Conservation (phyloP, 2,888 invertebrate species). For the Lumbricus terrestris region DNA sequence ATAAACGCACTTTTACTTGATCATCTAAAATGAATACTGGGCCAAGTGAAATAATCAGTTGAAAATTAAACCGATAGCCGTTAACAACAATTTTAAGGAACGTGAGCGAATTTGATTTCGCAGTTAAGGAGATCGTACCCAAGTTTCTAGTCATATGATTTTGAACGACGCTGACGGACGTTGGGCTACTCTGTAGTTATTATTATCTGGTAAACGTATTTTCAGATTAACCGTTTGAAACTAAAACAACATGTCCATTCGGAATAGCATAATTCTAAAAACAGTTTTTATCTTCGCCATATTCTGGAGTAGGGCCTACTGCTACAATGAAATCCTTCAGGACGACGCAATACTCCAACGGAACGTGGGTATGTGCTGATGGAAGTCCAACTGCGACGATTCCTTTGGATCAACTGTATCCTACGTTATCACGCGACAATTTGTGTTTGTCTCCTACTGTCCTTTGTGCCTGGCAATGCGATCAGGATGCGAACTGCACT, state of each 20-base stretch:
- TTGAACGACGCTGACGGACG: no score
- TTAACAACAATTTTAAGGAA: no score
- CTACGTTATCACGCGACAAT: background rate
- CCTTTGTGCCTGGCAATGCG: background rate
- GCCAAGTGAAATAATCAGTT: background rate
- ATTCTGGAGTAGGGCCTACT: no score
- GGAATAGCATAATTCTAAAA: background rate
- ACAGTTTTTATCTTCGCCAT: background rate
- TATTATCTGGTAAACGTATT: no score
- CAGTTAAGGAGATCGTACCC: background rate
- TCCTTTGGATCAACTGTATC: background rate
- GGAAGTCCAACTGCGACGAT: background rate
- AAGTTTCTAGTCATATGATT: background rate
- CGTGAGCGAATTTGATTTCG: no score
- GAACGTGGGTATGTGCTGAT: background rate
- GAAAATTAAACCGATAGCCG: no score
- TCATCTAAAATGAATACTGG: background rate
- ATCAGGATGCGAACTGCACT: background rate
- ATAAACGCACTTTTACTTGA: background rate
- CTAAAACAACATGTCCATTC: background rate
- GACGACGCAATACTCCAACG: background rate
- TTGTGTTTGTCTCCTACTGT: background rate
- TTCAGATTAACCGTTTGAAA: background rate
- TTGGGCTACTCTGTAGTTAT: no score
- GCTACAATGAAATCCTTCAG: background rate